Evolutionary conservation across 2,888 invertebrate genomes (phyloP).

Genomic region (Drosophila antonietae): DNA sequence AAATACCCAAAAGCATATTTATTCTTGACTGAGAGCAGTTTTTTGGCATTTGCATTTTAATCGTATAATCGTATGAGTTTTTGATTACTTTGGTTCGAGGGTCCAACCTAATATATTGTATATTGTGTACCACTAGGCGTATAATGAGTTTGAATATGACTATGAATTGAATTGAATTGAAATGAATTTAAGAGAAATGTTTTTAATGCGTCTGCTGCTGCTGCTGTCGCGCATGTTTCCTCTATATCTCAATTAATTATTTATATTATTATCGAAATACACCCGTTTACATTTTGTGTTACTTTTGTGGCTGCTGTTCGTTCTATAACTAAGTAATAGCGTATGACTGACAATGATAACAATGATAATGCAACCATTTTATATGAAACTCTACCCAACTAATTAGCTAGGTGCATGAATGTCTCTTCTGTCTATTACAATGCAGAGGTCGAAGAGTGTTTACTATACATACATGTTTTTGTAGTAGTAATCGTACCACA

Average conservation of each 20-base stretch:
- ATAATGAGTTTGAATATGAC: slow-evolving; percentile 61
- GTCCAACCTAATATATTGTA: slow-evolving; percentile 52
- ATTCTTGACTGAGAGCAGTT: slow-evolving; percentile 48
- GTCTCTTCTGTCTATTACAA: slow-evolving; percentile 68
- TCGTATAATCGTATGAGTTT: slow-evolving; percentile 25
- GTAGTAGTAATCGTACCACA: slow-evolving; percentile 55
- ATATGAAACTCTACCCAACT: slow-evolving; percentile 54
- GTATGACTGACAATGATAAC: slow-evolving; percentile 45
- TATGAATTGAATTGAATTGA: slow-evolving; percentile 17
- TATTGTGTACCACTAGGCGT: slow-evolving; percentile 78
- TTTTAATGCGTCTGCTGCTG: slow-evolving; percentile 55
- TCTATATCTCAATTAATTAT: slow-evolving; percentile 16
- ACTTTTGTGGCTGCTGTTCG: slow-evolving; percentile 57
- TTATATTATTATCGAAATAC: slow-evolving; percentile 26
- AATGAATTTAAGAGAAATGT: slow-evolving; percentile 11
- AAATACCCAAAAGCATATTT: slow-evolving; percentile 19
- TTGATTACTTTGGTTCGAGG: slow-evolving; percentile 42
- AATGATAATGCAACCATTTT: slow-evolving; percentile 45
- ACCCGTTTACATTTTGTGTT: slow-evolving; percentile 31
- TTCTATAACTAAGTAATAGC: slow-evolving; percentile 52
- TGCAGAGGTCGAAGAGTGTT: slow-evolving; percentile 41
- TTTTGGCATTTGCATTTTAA: slow-evolving; percentile 47
- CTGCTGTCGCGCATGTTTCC: slow-evolving; percentile 76
- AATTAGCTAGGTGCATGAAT: slow-evolving; percentile 78
- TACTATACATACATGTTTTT: slow-evolving; percentile 19